Evolutionary conservation across 2,888 invertebrate species (phyloP).

Genomic region (Unio delphinus): DNA sequence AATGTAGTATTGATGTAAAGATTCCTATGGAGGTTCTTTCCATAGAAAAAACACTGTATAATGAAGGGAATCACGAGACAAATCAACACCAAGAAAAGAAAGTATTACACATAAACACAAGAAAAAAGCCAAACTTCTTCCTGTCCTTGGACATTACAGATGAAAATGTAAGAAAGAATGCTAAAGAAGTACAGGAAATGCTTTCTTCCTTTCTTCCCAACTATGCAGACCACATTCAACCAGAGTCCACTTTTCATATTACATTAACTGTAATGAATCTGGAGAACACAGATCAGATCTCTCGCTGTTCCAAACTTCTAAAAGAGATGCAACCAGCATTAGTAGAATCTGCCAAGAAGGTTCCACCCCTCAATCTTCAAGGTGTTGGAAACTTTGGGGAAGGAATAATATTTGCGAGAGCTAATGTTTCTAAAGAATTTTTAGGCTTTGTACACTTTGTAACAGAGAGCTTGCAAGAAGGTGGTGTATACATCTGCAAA

Average conservation of each 20-base stretch:
- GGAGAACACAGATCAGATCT: conserved; percentile 53
- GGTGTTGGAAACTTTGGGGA: conserved; percentile 68
- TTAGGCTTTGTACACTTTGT: conserved; percentile 58
- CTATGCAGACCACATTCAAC: conserved; percentile 64
- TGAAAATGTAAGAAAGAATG: conserved; percentile 46
- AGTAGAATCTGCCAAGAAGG: conserved; percentile 28
- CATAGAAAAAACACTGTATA: not conserved
- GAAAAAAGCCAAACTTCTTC: conserved; percentile 60
- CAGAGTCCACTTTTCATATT: conserved; percentile 64
- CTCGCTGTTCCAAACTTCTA: conserved; percentile 45
- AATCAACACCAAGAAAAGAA: not conserved
- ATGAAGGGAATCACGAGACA: not conserved
- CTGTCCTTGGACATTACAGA: conserved; percentile 67
- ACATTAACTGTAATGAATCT: conserved; percentile 69
- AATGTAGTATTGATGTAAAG: conserved; percentile 6
- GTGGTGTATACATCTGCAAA: conserved; percentile 62
- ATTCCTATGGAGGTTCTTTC: not conserved
- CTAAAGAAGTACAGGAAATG: conserved; percentile 58
- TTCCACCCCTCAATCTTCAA: conserved; percentile 46
- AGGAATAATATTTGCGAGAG: conserved; percentile 68
- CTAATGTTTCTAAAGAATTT: conserved; percentile 58
- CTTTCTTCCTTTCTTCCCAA: conserved; percentile 62
- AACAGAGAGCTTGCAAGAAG: conserved; percentile 50
- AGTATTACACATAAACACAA: conserved; percentile 8
- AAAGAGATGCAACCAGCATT: conserved; percentile 42